Base-by-base conservation (phyloP, 2,113 vertebrate species). In the Terrapene triunguis region DNA sequence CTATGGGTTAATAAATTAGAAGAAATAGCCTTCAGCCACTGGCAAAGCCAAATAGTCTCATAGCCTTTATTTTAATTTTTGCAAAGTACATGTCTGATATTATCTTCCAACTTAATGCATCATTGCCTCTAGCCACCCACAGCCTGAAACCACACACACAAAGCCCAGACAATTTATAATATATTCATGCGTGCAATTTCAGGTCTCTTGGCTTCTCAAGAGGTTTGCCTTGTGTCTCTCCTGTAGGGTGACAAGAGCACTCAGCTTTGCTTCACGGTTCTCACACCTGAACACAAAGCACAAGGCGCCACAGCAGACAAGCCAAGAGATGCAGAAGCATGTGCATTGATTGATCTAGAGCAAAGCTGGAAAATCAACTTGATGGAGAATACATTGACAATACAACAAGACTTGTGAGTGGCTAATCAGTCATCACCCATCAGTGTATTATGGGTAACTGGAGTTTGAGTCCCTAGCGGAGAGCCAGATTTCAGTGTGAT, bases 361-460 rank as follows among this genome's bases (percentile, higher is more conserved):
- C 2, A 80, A 91, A n/a, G 84, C 89, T 91, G 88, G 81, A 78
- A 95, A 91, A 94, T 93, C 93, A 87, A 32, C 48, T 35, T 83
- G 94, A 82, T 91, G 85, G 89, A 55, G 93, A 93, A 38, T 82
- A 72, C 59, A 51, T 65, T 76, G 57, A 0, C 13, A 11, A 22
- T 50, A 2, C 65, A 89, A 93, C 86, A 85, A 89, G 74, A 93
- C 93, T 80, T 95, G 82, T 82, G 53, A 6, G 84, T 76, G 87
- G 93, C 69, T 90, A 44, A 86, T 92, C 83, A 86, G 91, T 80
- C 95, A 74, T 62, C 92, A 96, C 93, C n/a, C n/a, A n/a, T n/a
- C n/a, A n/a, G 51, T 84, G 90, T 89, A 92, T 90, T 48, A 42
- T 29, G 87, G 90, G 83, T 35, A 93, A 89, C 51, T 10, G 11